Base-by-base conservation (phyloP, 2,113 vertebrate genomes). In the Paradisaea rubra region DNA sequence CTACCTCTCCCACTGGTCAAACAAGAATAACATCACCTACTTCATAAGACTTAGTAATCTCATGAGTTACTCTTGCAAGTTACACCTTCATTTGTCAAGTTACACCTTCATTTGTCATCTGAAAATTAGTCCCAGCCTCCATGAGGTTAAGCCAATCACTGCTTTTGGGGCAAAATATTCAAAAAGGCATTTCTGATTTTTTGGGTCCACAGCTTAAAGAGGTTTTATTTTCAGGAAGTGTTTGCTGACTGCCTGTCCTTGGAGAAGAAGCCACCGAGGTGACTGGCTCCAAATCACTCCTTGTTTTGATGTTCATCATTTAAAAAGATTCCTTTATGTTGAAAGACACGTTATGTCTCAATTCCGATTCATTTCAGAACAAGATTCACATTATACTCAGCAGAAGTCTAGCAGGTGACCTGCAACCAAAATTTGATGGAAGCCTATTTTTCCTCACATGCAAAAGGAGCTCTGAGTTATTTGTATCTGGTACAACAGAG, bases 61-160 rank as follows among this genome's bases (percentile, higher is more conserved):
- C 45, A 6, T 13, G 42, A 83, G 24, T 45, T 42, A 42, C 9
- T 86, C 69, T 19, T 72, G 4, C 5, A 14, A 52, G 22, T 60
- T 33, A 31, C 15, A 24, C 4, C 20, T 85, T 79, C 33, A 53
- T 72, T 44, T 37, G 59, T 59, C 20, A 73, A 52, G 22, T 60
- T 33, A 31, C 15, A 24, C 4, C 20, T 85, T 79, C 33, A 53
- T 72, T 44, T 37, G 59, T 59, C 20, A 73, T 42, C n/a, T 61
- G n/a, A 77, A 72, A 86, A 37, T 78, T 33, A n/a, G 10, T 39
- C 74, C 33, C 70, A 60, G 30, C 10, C 22, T 89, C 59, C 17
- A 57, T 0, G 0, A 65, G 11, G 19, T 42, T 50, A 53, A 88
- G 5, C 20, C 5, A 39, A 59, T 23, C 27, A 44, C 13, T 47